Evolutionary conservation across 2,888 invertebrate genomes (phyloP).

Genomic region (Camponotus fellah): DNA sequence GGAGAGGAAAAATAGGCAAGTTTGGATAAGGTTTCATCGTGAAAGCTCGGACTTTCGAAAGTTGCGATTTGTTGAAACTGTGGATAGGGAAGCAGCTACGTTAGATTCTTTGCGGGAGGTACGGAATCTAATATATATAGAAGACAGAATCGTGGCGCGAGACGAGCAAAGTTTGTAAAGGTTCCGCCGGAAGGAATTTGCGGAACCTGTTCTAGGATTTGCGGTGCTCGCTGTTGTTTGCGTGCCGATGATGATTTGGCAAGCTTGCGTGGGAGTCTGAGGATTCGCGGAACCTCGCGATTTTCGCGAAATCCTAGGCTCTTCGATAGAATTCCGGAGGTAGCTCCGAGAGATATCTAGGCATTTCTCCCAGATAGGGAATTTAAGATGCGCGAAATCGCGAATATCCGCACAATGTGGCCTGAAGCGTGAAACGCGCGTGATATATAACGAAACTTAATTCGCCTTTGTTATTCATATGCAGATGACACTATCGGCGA

Average conservation of each 20-base stretch:
- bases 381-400: constrained; percentile 29
- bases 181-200: constrained; percentile 34
- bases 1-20: neutral
- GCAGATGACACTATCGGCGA: constrained; percentile 51
- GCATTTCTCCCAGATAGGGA: neutral
- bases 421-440: constrained; percentile 25
- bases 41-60: constrained; percentile 20
- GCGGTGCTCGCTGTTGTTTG: constrained; percentile 14
- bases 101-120: constrained; percentile 21
- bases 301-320: constrained; percentile 27
- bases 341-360: neutral
- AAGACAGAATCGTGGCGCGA: neutral
- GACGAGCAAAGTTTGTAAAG: constrained; percentile 40
- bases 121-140: constrained; percentile 44
- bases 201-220: constrained; percentile 12
- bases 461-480: constrained; percentile 44
- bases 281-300: constrained; percentile 11
- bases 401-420: neutral
- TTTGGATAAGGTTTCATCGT: constrained; percentile 37
- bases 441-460: constrained; percentile 39
- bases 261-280: neutral
- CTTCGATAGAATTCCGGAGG: neutral
- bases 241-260: constrained; percentile 12
- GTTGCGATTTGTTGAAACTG: constrained; percentile 32
- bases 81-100: neutral